Evolutionary conservation across 2,113 vertebrate species (phyloP), one percentile per base, ranked within the genome.

Genomic region (human): DNA sequence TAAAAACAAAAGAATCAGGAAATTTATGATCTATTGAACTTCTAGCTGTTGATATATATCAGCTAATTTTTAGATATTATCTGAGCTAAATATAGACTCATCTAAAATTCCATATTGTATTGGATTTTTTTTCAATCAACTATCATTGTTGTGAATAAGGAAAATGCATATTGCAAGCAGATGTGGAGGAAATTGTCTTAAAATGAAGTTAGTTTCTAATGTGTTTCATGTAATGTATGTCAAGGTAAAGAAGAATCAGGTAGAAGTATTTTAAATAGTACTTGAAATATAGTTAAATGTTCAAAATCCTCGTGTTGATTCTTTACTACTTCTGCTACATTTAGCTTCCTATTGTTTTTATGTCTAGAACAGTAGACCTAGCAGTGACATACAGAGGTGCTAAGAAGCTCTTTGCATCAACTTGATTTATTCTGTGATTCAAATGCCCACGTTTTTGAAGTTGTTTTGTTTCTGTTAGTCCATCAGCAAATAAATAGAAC

Each of bases 1-100:
- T 73, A 81, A 89, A 43, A 96, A 96, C 55, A 96, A 85, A 91
- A 90, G 88, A 94, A 94, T 96, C 76, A 96, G 95, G 92, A 97
- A 87, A 96, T 97, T 79, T 88, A 12, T 43, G 70, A 94, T 97
- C 70, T 96, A 38, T 30, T 68, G 76, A 92, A 59, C 43, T 94
- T 72, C 81, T 93, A 75, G 96, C 75, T 95, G 43, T 83, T 22
- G 38, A 83, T 78, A 35, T 30, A 1, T 68, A 72, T 95, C 85
- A 85, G 57, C 20, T 75, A 11, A 78, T 70, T 30, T 84, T 35
- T 73, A 73, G 40, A 89, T 72, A 83, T 76, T 84, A 72, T 57
- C 17, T 87, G 27, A 95, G 8, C 5, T 89, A 32, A 52, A 57
- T 73, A 68, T 50, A 88, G 45, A 85, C 45, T 76, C 14, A 80